These are phyloP conservation scores for Pediacus dermestoides DNA, from an alignment of 2,888 invertebrate genomes.

Conservation along the genomic window DNA sequence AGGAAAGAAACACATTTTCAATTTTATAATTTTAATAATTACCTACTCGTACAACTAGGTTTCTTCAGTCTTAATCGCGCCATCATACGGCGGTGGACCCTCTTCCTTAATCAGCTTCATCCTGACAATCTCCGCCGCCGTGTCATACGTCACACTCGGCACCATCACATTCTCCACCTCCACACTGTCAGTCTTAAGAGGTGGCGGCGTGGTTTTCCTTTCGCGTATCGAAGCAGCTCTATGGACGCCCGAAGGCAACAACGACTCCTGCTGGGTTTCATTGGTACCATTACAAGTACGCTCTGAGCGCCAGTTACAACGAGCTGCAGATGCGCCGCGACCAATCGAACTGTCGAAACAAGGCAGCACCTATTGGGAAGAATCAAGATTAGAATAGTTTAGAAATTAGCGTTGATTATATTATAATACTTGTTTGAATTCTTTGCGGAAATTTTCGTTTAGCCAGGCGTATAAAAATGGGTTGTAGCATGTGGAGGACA, in stretches of 20 bases:
- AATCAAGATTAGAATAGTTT: background rate
- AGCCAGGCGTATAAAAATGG: conserved; percentile 94
- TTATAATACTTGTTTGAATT: conserved; percentile 63
- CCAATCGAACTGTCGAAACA: conserved; percentile 54
- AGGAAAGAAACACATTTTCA: too few relatives aligned
- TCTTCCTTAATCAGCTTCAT: conserved; percentile 50
- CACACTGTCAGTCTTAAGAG: conserved; percentile 53
- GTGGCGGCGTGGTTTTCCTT: conserved; percentile 38
- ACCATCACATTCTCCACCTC: conserved; percentile 52
- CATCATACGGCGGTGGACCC: conserved; percentile 43
- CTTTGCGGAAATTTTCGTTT: conserved; percentile 90
- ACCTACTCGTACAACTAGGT: too few relatives aligned
- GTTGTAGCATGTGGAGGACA: conserved; percentile 93
- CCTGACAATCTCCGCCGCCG: conserved; percentile 47
- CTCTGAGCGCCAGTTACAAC: conserved; percentile 60
- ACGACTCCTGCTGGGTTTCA: conserved; percentile 62
- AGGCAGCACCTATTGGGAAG: conserved; percentile 55
- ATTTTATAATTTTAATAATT: too few relatives aligned
- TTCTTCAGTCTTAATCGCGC: conserved; percentile 11
- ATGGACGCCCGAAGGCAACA: conserved; percentile 52
- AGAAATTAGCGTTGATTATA: background rate
- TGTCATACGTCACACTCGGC: conserved; percentile 44
- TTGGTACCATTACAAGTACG: conserved; percentile 73
- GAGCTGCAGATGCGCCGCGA: conserved; percentile 31
- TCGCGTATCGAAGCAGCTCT: conserved; percentile 54